A percentile compares a stretch with the other conserved stretches of the same genome.
Evolutionary conservation across 2,113 vertebrate genomes (phyloP).

Genomic region (Apus apus): DNA sequence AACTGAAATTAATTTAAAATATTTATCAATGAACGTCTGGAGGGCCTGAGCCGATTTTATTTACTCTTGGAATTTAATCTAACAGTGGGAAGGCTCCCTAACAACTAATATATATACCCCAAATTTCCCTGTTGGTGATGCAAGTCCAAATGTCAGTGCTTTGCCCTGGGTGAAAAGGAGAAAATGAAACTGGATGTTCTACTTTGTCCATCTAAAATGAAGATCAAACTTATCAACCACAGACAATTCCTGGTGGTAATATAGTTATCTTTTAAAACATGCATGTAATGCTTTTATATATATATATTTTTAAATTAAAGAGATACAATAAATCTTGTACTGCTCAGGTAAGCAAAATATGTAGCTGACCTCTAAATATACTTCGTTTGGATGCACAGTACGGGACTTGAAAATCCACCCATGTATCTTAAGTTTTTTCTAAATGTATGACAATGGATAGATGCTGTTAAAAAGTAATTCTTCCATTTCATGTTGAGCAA

Average conservation of each 20-base stretch:
- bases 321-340: background rate
- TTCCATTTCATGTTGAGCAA: background rate
- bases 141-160: background rate
- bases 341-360: background rate
- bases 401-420: background rate
- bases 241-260: background rate
- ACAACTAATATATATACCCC: background rate
- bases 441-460: background rate
- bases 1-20: background rate
- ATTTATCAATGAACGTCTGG: background rate
- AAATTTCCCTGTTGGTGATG: background rate
- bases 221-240: background rate
- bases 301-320: background rate
- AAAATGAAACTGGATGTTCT: background rate
- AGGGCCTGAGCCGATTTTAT: background rate
- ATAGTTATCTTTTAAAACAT: background rate
- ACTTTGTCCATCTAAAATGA: background rate
- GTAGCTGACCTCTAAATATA: background rate
- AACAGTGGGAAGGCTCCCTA: background rate
- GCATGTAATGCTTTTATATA: background rate
- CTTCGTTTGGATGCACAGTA: accelerated
- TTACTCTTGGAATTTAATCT: background rate
- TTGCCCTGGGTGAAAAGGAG: background rate
- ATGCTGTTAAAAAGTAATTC: background rate
- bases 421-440: background rate